Evolutionary conservation across 2,888 invertebrate species (phyloP), one percentile per base, ranked within the genome.

Genomic region (Hemithea aestivaria): DNA sequence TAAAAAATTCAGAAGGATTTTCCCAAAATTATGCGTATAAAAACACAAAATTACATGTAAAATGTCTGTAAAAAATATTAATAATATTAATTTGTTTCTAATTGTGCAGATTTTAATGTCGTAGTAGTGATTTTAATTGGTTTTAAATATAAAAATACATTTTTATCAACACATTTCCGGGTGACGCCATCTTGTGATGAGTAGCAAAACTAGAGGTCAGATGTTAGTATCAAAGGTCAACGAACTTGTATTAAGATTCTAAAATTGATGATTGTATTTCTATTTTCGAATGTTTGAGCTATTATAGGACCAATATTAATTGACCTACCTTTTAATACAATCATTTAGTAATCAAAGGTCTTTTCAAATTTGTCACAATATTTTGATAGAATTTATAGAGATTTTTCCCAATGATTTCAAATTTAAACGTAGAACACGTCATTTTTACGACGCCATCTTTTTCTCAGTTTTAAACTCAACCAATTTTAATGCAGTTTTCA

Each of bases 101-200:
- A n/a, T n/a, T n/a, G n/a, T n/a, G n/a, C n/a, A n/a, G n/a, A n/a
- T n/a, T n/a, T n/a, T n/a, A n/a, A n/a, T n/a, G n/a, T n/a, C n/a
- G n/a, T n/a, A n/a, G n/a, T n/a, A n/a, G n/a, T n/a, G n/a, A n/a
- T n/a, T n/a, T n/a, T n/a, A n/a, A n/a, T n/a, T n/a, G n/a, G n/a
- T n/a, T n/a, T n/a, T n/a, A n/a, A 27, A 22, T 10, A 35, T 33
- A 21, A 20, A 16, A 29, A 32, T 12, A 10, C n/a, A 27, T 35
- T 11, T 37, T 39, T 33, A 37, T 30, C 33, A 45, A 45, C 40
- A 12, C 23, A 48, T 38, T 53, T 53, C 53, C 53, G 53, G 51
- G 51, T 49, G 62, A 43, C 70, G 78, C 74, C 69, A 66, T 64
- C 69, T 69, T 29, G 44, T 52, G 53, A 40, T 49, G 37, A 52